Conservation (phyloP, 2,888 invertebrate genomes). For the Sphecodes monilicornis region DNA sequence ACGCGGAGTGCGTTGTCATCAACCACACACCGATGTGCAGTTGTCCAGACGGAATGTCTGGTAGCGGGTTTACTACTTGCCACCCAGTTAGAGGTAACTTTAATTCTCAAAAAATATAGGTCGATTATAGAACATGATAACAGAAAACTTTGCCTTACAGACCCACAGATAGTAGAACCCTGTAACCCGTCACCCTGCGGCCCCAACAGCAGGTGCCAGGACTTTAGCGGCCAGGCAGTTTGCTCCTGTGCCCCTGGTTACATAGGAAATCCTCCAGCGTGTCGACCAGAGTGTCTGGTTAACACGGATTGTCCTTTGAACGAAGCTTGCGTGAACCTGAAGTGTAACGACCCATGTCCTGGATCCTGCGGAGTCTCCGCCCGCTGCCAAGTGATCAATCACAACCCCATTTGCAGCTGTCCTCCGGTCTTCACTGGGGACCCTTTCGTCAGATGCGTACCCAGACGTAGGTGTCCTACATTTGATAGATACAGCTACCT, state of each 20-base stretch:
- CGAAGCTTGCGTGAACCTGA: slow-evolving; percentile 86
- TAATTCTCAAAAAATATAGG: background rate
- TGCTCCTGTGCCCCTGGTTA: slow-evolving; percentile 85
- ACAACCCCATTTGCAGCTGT: slow-evolving; percentile 88
- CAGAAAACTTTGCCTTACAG: slow-evolving; percentile 62
- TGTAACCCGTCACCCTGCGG: slow-evolving; percentile 85
- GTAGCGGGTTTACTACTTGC: slow-evolving; percentile 90
- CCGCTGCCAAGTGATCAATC: slow-evolving; percentile 88
- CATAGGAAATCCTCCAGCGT: slow-evolving; percentile 85
- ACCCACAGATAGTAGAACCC: slow-evolving; percentile 74
- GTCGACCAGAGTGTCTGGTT: slow-evolving; percentile 85
- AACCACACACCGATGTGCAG: slow-evolving; percentile 88
- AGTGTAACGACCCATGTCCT: slow-evolving; percentile 86
- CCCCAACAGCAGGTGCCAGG: slow-evolving; percentile 85
- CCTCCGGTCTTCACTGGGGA: slow-evolving; percentile 87
- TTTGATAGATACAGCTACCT: background rate
- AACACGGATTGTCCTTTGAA: slow-evolving; percentile 86
- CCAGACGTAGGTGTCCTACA: slow-evolving; percentile 61
- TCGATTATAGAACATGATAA: background rate
- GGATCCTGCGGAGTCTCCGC: slow-evolving; percentile 87
- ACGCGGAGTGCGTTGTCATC: slow-evolving; percentile 90
- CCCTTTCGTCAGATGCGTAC: slow-evolving; percentile 92
- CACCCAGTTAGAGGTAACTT: slow-evolving; percentile 86
- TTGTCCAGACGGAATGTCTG: slow-evolving; percentile 87
- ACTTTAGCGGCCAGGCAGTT: slow-evolving; percentile 84